Conservation (phyloP, 2,113 vertebrate species). For the Scomber colias region DNA sequence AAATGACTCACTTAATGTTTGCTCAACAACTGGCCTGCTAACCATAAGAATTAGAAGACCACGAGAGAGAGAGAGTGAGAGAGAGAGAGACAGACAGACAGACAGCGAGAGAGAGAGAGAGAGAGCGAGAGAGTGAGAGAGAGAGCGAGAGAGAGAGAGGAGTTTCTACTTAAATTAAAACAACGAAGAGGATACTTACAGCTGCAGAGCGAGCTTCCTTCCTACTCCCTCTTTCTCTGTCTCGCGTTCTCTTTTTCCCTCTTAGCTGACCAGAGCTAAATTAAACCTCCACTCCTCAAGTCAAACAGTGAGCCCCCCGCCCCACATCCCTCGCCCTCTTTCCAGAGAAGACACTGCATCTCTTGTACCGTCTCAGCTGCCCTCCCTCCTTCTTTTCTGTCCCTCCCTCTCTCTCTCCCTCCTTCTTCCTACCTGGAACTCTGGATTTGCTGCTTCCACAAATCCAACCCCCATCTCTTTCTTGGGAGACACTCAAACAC, state of each 20-base stretch:
- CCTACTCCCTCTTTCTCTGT: constrained; percentile 25
- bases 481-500: constrained; percentile 82
- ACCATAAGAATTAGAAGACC: constrained; percentile 37
- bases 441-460: constrained; percentile 73
- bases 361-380: constrained; percentile 82
- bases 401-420: constrained; percentile 66
- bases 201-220: constrained; percentile 50
- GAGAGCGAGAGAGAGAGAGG: not conserved
- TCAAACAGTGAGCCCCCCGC: constrained; percentile 80
- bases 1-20: constrained; percentile 66
- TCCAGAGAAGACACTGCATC: constrained; percentile 87
- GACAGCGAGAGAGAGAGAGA: no score
- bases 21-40: constrained; percentile 50
- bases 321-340: constrained; percentile 77
- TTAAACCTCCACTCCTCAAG: constrained; percentile 84
- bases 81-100: not conserved
- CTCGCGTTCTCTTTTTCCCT: constrained; percentile 51
- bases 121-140: not conserved
- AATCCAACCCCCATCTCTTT: constrained; percentile 77
- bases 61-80: constrained; percentile 2
- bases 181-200: constrained; percentile 71
- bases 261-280: constrained; percentile 79
- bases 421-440: constrained; percentile 81
- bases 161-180: constrained; percentile 8
- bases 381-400: constrained; percentile 68